Percentiles rank a stretch among this genome's conserved stretches.
These are phyloP conservation scores for Thymelicus acteon DNA, from an alignment of 2,888 invertebrate species.

Conservation along the genomic window DNA sequence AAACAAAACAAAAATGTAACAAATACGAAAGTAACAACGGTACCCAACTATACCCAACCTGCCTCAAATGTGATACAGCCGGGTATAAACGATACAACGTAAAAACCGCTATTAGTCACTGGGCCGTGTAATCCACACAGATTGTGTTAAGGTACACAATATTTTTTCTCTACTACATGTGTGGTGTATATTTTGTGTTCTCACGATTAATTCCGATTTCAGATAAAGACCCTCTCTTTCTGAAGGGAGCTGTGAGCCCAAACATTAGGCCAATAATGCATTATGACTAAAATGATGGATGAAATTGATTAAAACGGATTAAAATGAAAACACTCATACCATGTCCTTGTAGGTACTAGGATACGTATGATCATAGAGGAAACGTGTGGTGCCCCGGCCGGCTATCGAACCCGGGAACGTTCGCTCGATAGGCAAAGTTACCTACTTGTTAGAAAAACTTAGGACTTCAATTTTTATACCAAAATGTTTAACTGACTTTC, in stretches of 20 bases:
- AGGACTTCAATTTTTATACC: no score
- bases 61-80: background rate
- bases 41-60: background rate
- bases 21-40: background rate
- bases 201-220: background rate
- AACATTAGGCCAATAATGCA: no score
- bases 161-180: background rate
- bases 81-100: slow-evolving; percentile 5
- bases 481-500: no score
- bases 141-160: slow-evolving; percentile 5
- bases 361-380: no score
- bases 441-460: no score
- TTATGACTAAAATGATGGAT: no score
- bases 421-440: no score
- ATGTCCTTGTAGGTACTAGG: no score
- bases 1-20: background rate
- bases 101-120: background rate
- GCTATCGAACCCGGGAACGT: no score
- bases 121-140: slow-evolving; percentile 1
- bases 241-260: background rate
- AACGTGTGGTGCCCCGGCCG: no score
- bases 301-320: no score
- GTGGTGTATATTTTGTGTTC: background rate
- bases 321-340: no score
- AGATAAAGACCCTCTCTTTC: background rate